These are phyloP conservation scores for Holocentrus rufus DNA, from an alignment of 2,797 vertebrate species.

Conservation along the genomic window DNA sequence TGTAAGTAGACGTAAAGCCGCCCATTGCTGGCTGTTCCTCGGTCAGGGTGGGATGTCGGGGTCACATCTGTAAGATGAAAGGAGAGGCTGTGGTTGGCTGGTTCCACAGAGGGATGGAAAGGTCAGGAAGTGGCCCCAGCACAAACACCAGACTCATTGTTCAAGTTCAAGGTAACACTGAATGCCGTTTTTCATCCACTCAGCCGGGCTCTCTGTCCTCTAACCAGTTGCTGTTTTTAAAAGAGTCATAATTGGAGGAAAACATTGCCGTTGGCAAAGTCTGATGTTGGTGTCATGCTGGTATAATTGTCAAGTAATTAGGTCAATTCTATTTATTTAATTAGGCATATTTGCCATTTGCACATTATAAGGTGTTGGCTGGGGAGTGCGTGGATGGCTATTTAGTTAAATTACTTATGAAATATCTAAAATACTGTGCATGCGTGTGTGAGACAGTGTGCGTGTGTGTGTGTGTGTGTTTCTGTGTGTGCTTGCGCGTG, in stretches of 20 bases:
- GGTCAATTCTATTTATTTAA: constrained; percentile 67
- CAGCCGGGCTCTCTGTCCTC: constrained; percentile 51
- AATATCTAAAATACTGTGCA: neutral
- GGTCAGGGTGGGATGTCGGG: constrained; percentile 60
- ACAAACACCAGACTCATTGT: constrained; percentile 81
- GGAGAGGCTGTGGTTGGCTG: constrained; percentile 71
- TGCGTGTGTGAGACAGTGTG: neutral
- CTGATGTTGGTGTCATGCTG: constrained; percentile 53
- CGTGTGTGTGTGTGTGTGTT: constrained; percentile 12
- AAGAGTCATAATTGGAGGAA: constrained; percentile 60
- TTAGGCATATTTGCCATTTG: constrained; percentile 31
- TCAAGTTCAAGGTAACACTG: constrained; percentile 82
- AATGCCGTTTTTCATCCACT: constrained; percentile 75
- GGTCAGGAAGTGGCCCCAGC: constrained; percentile 80
- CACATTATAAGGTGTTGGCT: constrained; percentile 18
- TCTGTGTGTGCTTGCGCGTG: constrained; percentile 19
- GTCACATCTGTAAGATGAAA: constrained; percentile 80
- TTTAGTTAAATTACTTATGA: constrained; percentile 18
- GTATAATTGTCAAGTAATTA: constrained; percentile 73
- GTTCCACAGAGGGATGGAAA: constrained; percentile 72
- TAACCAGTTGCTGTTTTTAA: constrained; percentile 61
- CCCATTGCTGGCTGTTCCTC: constrained; percentile 55
- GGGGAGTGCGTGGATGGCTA: constrained; percentile 4
- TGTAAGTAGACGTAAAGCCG: constrained; percentile 50
- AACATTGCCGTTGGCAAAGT: constrained; percentile 58